Conservation (phyloP, 2,888 invertebrate species). For the Synanthedon vespiformis region DNA sequence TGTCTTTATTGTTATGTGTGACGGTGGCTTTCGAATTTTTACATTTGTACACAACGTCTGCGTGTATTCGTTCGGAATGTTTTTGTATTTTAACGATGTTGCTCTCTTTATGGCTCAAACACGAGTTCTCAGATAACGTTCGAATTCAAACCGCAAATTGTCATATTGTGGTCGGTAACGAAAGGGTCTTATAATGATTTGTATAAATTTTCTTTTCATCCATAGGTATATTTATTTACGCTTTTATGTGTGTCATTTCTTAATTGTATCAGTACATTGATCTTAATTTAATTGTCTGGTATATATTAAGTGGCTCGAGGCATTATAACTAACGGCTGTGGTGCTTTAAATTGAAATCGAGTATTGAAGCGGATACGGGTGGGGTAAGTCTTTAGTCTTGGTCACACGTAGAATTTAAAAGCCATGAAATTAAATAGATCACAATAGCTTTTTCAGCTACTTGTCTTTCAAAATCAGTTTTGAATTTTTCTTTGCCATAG, state of each 20-base stretch:
- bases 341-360: neutral
- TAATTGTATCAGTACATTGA: neutral
- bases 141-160: conserved; percentile 5
- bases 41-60: neutral
- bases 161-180: conserved; percentile 3
- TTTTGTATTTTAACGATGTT: no score
- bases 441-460: no score
- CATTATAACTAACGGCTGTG: neutral
- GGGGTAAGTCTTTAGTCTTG: no score
- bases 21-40: neutral
- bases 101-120: no score
- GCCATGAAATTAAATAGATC: no score
- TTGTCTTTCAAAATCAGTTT: no score
- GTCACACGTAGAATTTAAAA: no score
- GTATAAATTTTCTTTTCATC: neutral
- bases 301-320: neutral
- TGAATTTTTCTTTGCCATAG: no score
- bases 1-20: neutral
- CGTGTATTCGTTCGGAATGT: no score
- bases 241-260: neutral
- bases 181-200: neutral
- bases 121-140: neutral
- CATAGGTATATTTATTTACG: neutral
- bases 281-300: neutral
- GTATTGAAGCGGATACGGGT: neutral